phyloP scores from a whole-genome alignment of 1,140 invertebrate species.

The Drosophila trapezifrons region DNA sequence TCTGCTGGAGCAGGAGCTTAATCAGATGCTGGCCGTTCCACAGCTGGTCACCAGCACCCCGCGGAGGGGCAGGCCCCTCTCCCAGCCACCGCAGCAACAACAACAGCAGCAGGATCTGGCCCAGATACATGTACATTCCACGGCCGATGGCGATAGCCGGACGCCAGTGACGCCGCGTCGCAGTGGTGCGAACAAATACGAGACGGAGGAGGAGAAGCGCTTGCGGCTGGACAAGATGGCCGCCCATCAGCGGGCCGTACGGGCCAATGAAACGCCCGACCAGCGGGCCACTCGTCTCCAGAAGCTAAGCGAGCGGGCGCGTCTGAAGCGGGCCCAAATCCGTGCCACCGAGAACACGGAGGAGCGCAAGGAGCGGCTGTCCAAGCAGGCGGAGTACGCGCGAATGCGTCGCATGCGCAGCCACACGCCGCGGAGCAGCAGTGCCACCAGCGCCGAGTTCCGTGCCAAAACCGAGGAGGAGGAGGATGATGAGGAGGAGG shows the following conservation, averaged over 20 bases:
- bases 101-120: slow-evolving; percentile 57
- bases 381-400: slow-evolving; percentile 83
- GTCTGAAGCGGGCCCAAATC: slow-evolving; percentile 76
- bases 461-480: slow-evolving; percentile 70
- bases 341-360: slow-evolving; percentile 77
- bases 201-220: slow-evolving; percentile 81
- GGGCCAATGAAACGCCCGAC: slow-evolving; percentile 86
- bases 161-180: slow-evolving; percentile 53
- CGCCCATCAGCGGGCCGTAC: slow-evolving; percentile 75
- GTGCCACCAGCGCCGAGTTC: slow-evolving; percentile 68
- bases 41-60: slow-evolving; percentile 44
- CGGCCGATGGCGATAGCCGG: slow-evolving; percentile 59
- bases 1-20: slow-evolving; percentile 76
- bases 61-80: slow-evolving; percentile 46
- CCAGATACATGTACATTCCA: slow-evolving; percentile 75
- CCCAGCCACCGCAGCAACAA: slow-evolving; percentile 33
- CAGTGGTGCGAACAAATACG: slow-evolving; percentile 70
- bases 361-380: slow-evolving; percentile 73
- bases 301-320: slow-evolving; percentile 80
- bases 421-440: slow-evolving; percentile 71
- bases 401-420: slow-evolving; percentile 76
- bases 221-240: slow-evolving; percentile 83
- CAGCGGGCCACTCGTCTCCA: slow-evolving; percentile 84
- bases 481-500: slow-evolving; percentile 29
- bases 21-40: slow-evolving; percentile 76